A percentile compares a stretch with the other conserved stretches of the same genome.
Conservation (phyloP, 2,888 invertebrate genomes). For the Polietes domitor region DNA sequence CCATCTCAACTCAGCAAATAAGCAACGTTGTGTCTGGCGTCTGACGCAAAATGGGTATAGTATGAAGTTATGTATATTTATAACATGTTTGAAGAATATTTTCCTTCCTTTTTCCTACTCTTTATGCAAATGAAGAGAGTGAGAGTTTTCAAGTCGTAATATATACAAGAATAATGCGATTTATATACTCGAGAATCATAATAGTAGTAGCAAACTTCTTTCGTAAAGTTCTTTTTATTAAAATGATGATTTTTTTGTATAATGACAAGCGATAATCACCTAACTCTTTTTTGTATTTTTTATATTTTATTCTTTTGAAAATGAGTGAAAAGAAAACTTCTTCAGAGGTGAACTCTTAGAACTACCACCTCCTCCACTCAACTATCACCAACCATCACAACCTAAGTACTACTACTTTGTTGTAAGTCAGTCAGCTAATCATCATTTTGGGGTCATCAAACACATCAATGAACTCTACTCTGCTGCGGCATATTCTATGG, state of each 20-base stretch:
- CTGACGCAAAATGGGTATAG: constrained; percentile 19
- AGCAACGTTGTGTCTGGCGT: too few species aligned
- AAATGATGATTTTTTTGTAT: constrained; percentile 9
- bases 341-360: background rate
- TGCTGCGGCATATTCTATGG: background rate
- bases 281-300: constrained; percentile 19
- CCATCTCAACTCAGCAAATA: background rate
- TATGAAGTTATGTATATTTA: constrained; percentile 20
- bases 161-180: background rate
- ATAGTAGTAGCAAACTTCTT: constrained; percentile 16
- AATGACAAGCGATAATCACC: constrained; percentile 13
- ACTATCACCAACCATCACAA: constrained; percentile 21
- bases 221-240: background rate
- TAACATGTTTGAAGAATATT: background rate
- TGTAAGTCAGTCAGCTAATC: constrained; percentile 15
- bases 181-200: background rate
- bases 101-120: background rate
- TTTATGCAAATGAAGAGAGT: background rate
- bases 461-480: constrained; percentile 27
- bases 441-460: constrained; percentile 25
- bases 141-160: constrained; percentile 15
- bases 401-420: constrained; percentile 4
- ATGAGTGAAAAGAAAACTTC: constrained; percentile 1
- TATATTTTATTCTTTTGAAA: constrained; percentile 1
- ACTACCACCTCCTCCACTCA: background rate